Evolutionary conservation across 2,888 invertebrate species (phyloP), one percentile per base, ranked within the genome.

Genomic region (Margaritifera margaritifera): DNA sequence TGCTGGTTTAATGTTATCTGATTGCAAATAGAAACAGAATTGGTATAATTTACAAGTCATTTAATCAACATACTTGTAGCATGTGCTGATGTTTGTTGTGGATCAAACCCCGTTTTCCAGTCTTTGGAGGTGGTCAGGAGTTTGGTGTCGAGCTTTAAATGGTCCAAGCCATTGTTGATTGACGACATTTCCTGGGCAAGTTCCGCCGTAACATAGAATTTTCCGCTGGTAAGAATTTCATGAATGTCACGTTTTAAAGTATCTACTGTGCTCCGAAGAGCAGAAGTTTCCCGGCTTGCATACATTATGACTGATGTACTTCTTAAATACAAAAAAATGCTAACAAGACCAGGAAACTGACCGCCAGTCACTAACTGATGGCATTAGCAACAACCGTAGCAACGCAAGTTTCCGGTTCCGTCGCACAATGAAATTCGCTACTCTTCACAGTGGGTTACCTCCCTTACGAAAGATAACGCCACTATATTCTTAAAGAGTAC

Each of bases 151-250:
- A 89, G 78, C 55, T 80, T 82, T 55, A 89, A 77, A 71, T 89
- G 86, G 61, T 86, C 84, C 50, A 88, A 69, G 15, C 86, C 88
- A 76, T 85, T 86, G 53, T 81, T 77, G 60, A 89, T 82, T 18
- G 78, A 74, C 24, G 81, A 77, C 64, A 89, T 69, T 62, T 88
- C 85, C 54, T 82, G 77, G 53, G 80, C 81, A 55, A 89, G 76
- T 72, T 89, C 87, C 54, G 86, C 84, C 8, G 88, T 88, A 64
- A 85, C 83, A 76, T 89, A 88, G 74, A 80, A 87, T 42, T 85
- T 75, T 57, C 87, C 87, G 63, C 82, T 83, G 53, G 77, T 72
- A 52, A 84, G 73, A 56, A 85, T 77, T 20, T 85, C 82, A 55
- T 72, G 64, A 53, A 84, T 82, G 68, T 82, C 81, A 55, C 62